Conservation (phyloP, 2,797 vertebrate genomes). For the Poeciliopsis paucimaculata region DNA sequence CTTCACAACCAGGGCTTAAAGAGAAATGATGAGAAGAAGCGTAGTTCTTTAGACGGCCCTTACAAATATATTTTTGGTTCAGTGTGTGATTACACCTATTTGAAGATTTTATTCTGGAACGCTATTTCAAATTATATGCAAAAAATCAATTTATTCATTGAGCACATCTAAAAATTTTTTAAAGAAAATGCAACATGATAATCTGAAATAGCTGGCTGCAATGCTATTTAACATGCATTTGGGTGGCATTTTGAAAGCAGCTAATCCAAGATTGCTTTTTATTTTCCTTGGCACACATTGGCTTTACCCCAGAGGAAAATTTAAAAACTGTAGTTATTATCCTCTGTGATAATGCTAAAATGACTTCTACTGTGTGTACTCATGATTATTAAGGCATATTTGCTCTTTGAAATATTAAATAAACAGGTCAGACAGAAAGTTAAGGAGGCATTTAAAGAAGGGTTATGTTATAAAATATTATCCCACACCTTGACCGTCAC, state of each 20-base stretch:
- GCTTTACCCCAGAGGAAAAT: background rate
- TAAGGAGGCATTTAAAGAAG: background rate
- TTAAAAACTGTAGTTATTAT: background rate
- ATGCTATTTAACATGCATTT: background rate
- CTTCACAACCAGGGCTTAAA: slow-evolving; percentile 16
- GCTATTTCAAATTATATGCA: background rate
- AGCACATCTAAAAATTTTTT: background rate
- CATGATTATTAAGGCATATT: background rate
- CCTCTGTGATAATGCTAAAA: background rate
- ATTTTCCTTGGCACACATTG: background rate
- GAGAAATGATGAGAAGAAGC: slow-evolving; percentile 10
- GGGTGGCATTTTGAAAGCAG: background rate
- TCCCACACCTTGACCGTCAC: background rate
- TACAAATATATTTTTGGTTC: background rate
- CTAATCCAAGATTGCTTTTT: background rate
- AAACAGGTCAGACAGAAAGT: background rate
- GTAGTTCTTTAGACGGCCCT: background rate
- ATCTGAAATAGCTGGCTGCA: background rate
- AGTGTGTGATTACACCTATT: background rate
- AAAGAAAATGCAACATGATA: background rate
- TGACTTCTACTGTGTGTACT: background rate
- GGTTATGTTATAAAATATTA: background rate
- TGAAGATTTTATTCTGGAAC: background rate
- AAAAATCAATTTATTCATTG: background rate
- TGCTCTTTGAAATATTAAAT: background rate